Evolutionary conservation across 2,797 vertebrate species (phyloP).

Genomic region (Malurus splendens): DNA sequence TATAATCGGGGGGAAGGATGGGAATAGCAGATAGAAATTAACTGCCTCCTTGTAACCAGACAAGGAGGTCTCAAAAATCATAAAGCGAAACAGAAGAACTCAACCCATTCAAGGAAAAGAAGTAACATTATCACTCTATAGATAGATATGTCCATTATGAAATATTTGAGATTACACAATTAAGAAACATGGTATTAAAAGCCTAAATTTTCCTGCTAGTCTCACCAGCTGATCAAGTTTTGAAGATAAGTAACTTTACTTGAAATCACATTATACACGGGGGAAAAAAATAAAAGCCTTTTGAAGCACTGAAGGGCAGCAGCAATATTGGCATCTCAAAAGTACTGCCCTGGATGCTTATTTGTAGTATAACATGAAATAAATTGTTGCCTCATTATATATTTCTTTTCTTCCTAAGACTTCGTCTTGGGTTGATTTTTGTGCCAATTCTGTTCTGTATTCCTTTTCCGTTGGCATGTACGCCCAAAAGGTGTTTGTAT

Average conservation of each 20-base stretch:
- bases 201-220: not conserved
- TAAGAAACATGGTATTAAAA: not conserved
- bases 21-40: not conserved
- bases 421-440: too few species aligned
- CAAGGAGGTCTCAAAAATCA: not conserved
- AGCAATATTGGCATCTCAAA: not conserved
- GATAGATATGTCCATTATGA: not conserved
- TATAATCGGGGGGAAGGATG: fast-evolving
- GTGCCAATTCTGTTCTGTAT: too few species aligned
- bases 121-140: fast-evolving
- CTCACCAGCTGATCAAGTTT: not conserved
- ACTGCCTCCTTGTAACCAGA: not conserved
- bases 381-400: not conserved
- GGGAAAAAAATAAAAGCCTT: not conserved
- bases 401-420: not conserved
- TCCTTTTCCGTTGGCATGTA: too few species aligned
- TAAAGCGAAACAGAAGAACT: not conserved
- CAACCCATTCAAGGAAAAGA: not conserved
- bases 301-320: not conserved
- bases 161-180: not conserved
- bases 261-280: not conserved
- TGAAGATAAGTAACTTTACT: not conserved
- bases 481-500: too few species aligned
- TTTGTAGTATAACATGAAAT: not conserved
- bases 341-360: not conserved